Base-by-base conservation (phyloP, 2,113 vertebrate species). In the Apus apus region DNA sequence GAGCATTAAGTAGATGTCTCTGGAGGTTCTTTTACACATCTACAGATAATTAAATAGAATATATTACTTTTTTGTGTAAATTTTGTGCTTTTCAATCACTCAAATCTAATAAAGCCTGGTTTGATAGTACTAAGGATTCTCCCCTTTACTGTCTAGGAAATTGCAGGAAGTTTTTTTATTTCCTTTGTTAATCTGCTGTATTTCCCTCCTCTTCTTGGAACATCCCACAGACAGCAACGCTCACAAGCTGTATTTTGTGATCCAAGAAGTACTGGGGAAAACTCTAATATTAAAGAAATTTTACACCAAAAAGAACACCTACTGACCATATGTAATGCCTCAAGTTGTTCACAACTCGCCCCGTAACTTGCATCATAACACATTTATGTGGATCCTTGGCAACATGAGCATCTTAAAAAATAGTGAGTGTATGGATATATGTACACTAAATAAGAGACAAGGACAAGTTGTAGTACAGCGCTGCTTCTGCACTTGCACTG, bases 91-190 rank as follows among this genome's bases (percentile, higher is more conserved):
- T 92, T 92, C 62, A 79, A 9, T 68, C 58, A 90, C 50, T 27
- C 50, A 92, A 61, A 76, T 56, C 8, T 58, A 90, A 79, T 68
- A 90, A 61, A 90, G 67, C 23, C 62, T 76, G 54, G n/a, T 86
- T 77, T 40, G 54, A 85, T 30, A 70, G 40, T 36, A 65, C 73
- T 73, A 84, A 68, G 58, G 92, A 77, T 61, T 72, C n/a, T 68
- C 34, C 25, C 3, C 0, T 73, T 73, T 88, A 90, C 65, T 26
- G 13, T 64, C 71, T 92, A 87, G 61, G 61, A 93, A 85, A 78
- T 60, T 70, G 54, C 80, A 90, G 67, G 50, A 95, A 83, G n/a
- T 67, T 50, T 93, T 90, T 79, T 73, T 4, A 89, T 89, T 87
- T 89, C 72, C 58, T 87, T 85, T 76, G 51, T 87, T 86, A 73